Evolutionary conservation across 2,113 vertebrate genomes (phyloP).

Genomic region (Chaenogobius annularis): DNA sequence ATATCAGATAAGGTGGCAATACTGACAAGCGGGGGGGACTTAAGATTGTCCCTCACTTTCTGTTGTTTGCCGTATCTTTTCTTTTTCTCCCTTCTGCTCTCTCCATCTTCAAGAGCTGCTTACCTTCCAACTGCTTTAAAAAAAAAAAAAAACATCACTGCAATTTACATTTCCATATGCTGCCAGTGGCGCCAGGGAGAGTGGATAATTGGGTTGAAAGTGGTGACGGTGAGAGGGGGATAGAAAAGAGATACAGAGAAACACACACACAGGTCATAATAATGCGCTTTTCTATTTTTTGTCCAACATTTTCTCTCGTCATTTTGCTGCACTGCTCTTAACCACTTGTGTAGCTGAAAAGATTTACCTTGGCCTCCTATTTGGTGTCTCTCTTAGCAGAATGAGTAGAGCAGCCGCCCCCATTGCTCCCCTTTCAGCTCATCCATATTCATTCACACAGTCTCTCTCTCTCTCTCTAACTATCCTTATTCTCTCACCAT

Average conservation of each 20-base stretch:
- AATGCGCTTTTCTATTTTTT: slow-evolving; percentile 59
- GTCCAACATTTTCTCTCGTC: slow-evolving; percentile 63
- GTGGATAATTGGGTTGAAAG: slow-evolving; percentile 84
- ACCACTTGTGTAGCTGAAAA: slow-evolving; percentile 80
- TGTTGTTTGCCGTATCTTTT: slow-evolving; percentile 62
- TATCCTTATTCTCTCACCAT: slow-evolving; percentile 60
- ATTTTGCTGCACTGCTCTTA: slow-evolving; percentile 77
- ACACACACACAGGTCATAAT: slow-evolving; percentile 70
- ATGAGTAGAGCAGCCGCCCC: slow-evolving; percentile 57
- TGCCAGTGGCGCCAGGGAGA: slow-evolving; percentile 78
- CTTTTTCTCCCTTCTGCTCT: slow-evolving; percentile 60
- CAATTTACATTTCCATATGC: slow-evolving; percentile 83
- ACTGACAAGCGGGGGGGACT: slow-evolving; percentile 55
- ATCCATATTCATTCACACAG: slow-evolving; percentile 76
- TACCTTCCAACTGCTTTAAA: slow-evolving; percentile 68
- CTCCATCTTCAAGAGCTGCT: slow-evolving; percentile 71
- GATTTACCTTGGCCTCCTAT: slow-evolving; percentile 80
- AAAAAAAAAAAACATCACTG: slow-evolving; percentile 62
- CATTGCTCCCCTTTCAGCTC: slow-evolving; percentile 57
- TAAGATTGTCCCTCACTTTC: slow-evolving; percentile 56
- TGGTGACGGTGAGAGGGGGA: slow-evolving; percentile 74
- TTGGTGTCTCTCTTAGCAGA: slow-evolving; percentile 56
- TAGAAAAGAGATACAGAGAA: slow-evolving; percentile 75
- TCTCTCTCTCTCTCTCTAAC: slow-evolving; percentile 44
- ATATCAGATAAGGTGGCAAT: slow-evolving; percentile 51